Conservation (phyloP, 2,797 vertebrate genomes). For the Mormyrus hasselquistii region DNA sequence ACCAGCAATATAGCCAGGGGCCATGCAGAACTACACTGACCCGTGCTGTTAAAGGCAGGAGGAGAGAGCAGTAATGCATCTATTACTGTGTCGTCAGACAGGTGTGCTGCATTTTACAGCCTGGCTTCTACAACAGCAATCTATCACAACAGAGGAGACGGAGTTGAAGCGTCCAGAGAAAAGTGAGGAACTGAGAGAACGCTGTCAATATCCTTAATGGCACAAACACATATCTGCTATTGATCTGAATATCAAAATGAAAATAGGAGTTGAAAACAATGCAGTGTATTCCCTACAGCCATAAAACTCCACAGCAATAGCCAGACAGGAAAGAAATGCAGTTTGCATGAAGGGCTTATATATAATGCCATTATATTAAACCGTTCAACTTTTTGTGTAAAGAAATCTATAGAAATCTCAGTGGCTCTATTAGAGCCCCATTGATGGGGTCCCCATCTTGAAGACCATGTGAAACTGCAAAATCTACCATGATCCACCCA, state of each 20-base stretch:
- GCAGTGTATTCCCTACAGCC: neutral
- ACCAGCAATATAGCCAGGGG: slow-evolving; percentile 74
- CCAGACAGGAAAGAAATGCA: neutral
- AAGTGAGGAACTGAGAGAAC: slow-evolving; percentile 48
- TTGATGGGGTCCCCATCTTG: neutral
- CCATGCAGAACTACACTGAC: slow-evolving; percentile 78
- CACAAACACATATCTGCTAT: neutral
- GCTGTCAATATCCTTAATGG: neutral
- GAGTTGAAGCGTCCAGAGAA: slow-evolving; percentile 48
- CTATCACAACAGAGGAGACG: neutral
- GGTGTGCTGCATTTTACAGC: slow-evolving; percentile 83
- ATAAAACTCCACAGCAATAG: neutral
- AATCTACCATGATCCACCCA: slow-evolving; percentile 4
- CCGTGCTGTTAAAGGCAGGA: slow-evolving; percentile 73
- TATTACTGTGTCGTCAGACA: slow-evolving; percentile 79
- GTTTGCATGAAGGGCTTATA: neutral
- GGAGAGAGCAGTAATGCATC: slow-evolving; percentile 46
- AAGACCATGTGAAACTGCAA: slow-evolving; percentile 12
- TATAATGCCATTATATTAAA: neutral
- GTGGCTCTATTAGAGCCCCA: neutral
- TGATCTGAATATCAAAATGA: neutral
- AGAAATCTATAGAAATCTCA: slow-evolving; percentile 3
- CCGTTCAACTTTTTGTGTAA: neutral
- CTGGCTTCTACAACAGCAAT: slow-evolving; percentile 56
- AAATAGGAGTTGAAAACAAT: neutral